Base-by-base conservation (phyloP, 1,140 invertebrate species). In the Coboldia fuscipes region DNA sequence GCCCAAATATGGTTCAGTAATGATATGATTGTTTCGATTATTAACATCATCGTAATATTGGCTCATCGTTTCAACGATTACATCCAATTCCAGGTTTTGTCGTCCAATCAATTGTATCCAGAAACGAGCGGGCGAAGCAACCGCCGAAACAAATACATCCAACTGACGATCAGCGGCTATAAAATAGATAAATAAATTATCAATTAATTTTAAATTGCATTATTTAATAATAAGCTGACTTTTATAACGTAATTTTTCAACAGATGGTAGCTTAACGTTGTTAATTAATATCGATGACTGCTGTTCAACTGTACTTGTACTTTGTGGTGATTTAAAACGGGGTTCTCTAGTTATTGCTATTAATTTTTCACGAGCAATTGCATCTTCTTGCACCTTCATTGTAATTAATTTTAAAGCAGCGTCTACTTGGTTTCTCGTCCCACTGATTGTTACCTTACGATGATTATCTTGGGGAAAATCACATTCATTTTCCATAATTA, bases 101-200 rank as follows among this genome's bases (percentile, higher is more conserved):
- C 69, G 61, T 0, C 72, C 70, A 21, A 77, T 60, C 28, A 84
- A 65, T 57, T 89, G 82, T 13, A 86, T 58, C 79, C 82, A 89
- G 54, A 89, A 86, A 17, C 71, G 65, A 2, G 64, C 68, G 10
- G 81, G 80, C n/a, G 66, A 69, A 14, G 72, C 70, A 34, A 82
- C 66, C 1, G 80, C 77, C 2, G 77, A 81, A 2, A 89, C 75
- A 56, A 73, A 85, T 6, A 86, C 75, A 51, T 85, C 72, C 43
- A 82, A 66, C 16, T 62, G 63, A 6, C 66, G 62, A 37, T 71
- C 66, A 24, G 57, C 48, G 3, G 45, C n/a, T n/a, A n/a, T n/a
- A n/a, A n/a, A n/a, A n/a, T 39, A 27, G 57, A 54, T 54, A 9
- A 30, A 38, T 35, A 16, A 13, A 35, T 33, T 22, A 39, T 15